A percentile compares a stretch with the other conserved stretches of the same genome.
Evolutionary conservation across 2,797 vertebrate species (phyloP).

Genomic region (Takifugu rubripes): DNA sequence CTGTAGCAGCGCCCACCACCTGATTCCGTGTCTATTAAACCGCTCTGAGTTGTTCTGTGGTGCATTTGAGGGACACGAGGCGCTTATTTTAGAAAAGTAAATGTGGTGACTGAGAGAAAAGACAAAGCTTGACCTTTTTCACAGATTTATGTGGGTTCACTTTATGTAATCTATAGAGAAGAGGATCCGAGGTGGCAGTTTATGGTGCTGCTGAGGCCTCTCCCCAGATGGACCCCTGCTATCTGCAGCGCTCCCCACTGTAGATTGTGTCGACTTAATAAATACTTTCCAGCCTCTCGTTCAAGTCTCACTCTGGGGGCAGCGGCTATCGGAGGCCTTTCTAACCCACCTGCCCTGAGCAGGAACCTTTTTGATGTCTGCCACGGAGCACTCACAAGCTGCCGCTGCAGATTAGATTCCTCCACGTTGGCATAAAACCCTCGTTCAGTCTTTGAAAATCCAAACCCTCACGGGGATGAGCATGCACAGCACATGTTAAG

Average conservation of each 20-base stretch:
- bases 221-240: slow-evolving; percentile 3
- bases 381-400: slow-evolving; percentile 44
- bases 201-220: slow-evolving; percentile 3
- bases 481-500: not conserved
- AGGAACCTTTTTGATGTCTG: slow-evolving; percentile 56
- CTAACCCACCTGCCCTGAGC: slow-evolving; percentile 36
- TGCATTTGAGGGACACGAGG: no score
- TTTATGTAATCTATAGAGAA: no score
- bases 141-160: no score
- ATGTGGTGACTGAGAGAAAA: no score
- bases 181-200: not conserved
- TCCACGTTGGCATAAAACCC: slow-evolving; percentile 41
- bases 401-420: slow-evolving; percentile 63
- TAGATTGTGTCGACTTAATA: slow-evolving; percentile 34
- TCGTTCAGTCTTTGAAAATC: slow-evolving; percentile 35
- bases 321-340: slow-evolving; percentile 44
- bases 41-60: no score
- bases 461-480: slow-evolving; percentile 7
- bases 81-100: no score
- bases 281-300: slow-evolving; percentile 39
- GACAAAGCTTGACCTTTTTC: no score
- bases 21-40: no score
- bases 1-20: no score
- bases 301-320: slow-evolving; percentile 15
- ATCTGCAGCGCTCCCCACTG: slow-evolving; percentile 19